Base-by-base conservation (phyloP, 2,113 vertebrate genomes). In the Casuarius casuarius region DNA sequence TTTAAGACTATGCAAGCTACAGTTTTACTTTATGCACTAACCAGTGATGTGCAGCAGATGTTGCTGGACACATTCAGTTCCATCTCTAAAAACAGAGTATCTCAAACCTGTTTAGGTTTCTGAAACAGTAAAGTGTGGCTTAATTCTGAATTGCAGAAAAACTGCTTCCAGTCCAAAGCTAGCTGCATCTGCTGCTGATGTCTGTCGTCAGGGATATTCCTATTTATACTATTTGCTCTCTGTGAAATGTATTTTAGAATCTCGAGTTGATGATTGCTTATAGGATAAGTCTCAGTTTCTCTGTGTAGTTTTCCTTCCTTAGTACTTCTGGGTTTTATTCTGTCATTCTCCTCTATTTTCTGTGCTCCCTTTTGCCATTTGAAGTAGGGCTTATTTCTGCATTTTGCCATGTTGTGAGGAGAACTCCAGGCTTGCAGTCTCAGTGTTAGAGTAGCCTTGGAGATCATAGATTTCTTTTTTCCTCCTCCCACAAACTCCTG, bases 401-500 rank as follows among this genome's bases (percentile, higher is more conserved):
- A 2, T 66, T 5, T 10, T 2, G 3, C 90, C 1, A 0, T 62
- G 56, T 42, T 1, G 0, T 3, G 26, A 83, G 5, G 8, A 71
- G 51, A 61, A 8, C 48, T 89, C 48, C 51, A 52, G 87, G 29
- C 83, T 92, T 84, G 84, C 46, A 65, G 63, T 46, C 67, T 77
- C 28, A 10, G 16, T 33, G 35, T 76, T 85, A 42, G 16, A 58
- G 16, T 8, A 91, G 87, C 51, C 4, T 0, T 25, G 33, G 51
- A 84, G 65, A 87, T 65, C 38, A 89, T 18, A 33, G 52, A 46
- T 84, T 54, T 63, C 25, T 82, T 49, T 59, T 63, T 38, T 38
- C 7, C 28, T 9, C 40, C 63, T 9, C 65, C 56, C 40, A 17
- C 62, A 28, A 65, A 13, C 25, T 94, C 75, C 74, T 77, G 67